A percentile compares a stretch with the other conserved stretches of the same genome.
phyloP scores from a whole-genome alignment of 2,797 vertebrate species.

The Staurois parvus region DNA sequence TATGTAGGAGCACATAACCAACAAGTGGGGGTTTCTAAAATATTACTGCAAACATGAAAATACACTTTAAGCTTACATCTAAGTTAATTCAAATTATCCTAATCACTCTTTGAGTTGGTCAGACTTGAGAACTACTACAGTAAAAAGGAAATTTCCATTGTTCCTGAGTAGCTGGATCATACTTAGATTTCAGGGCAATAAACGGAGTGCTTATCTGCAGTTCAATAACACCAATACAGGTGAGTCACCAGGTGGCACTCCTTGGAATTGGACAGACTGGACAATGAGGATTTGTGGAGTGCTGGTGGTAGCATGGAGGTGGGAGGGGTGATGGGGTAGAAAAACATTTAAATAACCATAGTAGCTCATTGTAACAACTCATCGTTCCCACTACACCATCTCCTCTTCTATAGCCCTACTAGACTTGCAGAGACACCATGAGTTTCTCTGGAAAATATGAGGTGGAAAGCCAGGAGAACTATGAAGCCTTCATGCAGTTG shows the following conservation, averaged over 20 bases:
- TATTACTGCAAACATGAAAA: no score
- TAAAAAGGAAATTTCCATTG: background rate
- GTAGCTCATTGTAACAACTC: background rate
- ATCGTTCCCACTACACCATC: background rate
- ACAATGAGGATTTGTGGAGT: background rate
- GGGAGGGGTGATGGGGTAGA: background rate
- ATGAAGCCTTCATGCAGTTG: slow-evolving; percentile 87
- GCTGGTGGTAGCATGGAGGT: background rate
- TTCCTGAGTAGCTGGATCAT: slow-evolving; percentile 12
- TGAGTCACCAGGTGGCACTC: slow-evolving; percentile 62
- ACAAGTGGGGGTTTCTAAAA: no score
- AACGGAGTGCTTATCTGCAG: slow-evolving; percentile 42
- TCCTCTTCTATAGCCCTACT: background rate
- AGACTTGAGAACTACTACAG: background rate
- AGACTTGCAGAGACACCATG: slow-evolving; percentile 73
- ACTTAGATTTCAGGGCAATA: slow-evolving; percentile 45
- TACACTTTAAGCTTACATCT: background rate
- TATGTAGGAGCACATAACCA: no score
- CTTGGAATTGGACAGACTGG: slow-evolving; percentile 19
- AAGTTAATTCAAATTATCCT: background rate
- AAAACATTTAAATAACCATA: background rate
- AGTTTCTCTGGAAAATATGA: slow-evolving; percentile 90
- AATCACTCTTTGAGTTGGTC: background rate
- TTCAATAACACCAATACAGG: slow-evolving; percentile 69
- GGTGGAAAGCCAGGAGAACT: slow-evolving; percentile 88